phyloP scores from a whole-genome alignment of 2,797 vertebrate species.

The Apodemus agrarius region DNA sequence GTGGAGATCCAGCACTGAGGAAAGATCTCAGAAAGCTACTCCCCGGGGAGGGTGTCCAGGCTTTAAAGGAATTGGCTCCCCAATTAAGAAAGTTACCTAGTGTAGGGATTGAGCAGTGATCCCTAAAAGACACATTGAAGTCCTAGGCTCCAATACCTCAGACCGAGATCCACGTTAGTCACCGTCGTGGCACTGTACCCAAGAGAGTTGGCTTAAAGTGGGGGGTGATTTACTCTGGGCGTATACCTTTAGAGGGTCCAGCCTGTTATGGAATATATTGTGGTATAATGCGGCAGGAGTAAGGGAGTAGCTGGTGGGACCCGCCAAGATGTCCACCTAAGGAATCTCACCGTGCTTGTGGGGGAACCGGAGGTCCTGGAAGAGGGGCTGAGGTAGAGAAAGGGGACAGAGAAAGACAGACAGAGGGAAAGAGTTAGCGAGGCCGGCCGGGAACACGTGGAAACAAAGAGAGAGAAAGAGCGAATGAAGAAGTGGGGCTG shows the following conservation, averaged over 20 bases:
- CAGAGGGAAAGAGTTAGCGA: not conserved
- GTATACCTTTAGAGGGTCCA: not conserved
- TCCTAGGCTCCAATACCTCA: not conserved
- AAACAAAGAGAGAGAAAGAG: not conserved
- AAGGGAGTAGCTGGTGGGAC: not conserved
- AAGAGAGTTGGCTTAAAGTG: not conserved
- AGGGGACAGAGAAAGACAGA: not conserved
- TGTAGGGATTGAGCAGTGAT: not conserved
- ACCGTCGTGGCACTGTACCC: not conserved
- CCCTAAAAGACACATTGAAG: not conserved
- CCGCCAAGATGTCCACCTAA: not conserved
- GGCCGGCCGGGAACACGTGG: not conserved
- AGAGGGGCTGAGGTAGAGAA: not conserved
- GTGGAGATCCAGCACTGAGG: not conserved
- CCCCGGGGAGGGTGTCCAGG: not conserved
- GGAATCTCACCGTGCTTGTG: not conserved
- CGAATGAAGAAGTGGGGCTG: not conserved
- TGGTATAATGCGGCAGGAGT: not conserved
- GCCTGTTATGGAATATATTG: not conserved
- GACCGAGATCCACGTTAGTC: not conserved
- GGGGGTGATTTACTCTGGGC: no score
- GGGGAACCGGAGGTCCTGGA: not conserved
- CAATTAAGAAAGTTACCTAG: not conserved
- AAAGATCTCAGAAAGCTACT: rapidly evolving
- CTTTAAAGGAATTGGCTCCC: not conserved